Base-by-base conservation (phyloP, 2,888 invertebrate species). In the Thera britannica region DNA sequence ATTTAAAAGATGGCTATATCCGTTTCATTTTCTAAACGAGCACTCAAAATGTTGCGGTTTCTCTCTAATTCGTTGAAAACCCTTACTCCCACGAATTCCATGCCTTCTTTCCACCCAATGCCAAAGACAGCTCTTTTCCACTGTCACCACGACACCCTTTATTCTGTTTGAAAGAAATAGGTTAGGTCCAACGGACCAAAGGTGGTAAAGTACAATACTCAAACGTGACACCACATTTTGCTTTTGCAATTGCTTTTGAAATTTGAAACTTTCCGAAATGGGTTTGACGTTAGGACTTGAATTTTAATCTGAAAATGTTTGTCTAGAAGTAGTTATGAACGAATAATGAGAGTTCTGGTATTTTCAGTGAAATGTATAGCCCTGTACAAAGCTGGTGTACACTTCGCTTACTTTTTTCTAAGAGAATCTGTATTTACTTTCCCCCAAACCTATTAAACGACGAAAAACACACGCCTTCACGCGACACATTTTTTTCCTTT, bases 191-290 rank as follows among this genome's bases (percentile, higher is more conserved):
- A 1, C 23, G 23, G 23, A 23, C 23, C 23, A 62, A 7, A 51
- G 44, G 5, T 64, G 44, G 44, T 46, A 9, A 46, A 46, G 9
- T 46, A 57, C 51, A 4, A 46, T 35, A 62, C 36, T 54, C 49
- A 46, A 46, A 46, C 44, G 11, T 36, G 56, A 51, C 62, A 56
- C 56, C 55, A 68, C 62, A 68, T 68, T 65, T 61, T 58, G 65
- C 56, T 54, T 51, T 65, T 65, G 55, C 55, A 62, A 58, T 51
- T 73, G 69, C 77, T 72, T 83, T 83, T 80, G 80, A 79, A 82
- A 83, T 86, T 86, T 81, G 82, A 84, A 69, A 69, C 67, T 70
- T 73, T 75, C 71, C 67, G 77, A 51, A 81, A 78, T 80, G 75
- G 72, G 70, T 75, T 72, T 75, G 70, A 74, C 65, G 77, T 72